These are phyloP conservation scores for Petrocephalus schoutedeni DNA, from an alignment of 2,797 vertebrate genomes.

Conservation along the genomic window DNA sequence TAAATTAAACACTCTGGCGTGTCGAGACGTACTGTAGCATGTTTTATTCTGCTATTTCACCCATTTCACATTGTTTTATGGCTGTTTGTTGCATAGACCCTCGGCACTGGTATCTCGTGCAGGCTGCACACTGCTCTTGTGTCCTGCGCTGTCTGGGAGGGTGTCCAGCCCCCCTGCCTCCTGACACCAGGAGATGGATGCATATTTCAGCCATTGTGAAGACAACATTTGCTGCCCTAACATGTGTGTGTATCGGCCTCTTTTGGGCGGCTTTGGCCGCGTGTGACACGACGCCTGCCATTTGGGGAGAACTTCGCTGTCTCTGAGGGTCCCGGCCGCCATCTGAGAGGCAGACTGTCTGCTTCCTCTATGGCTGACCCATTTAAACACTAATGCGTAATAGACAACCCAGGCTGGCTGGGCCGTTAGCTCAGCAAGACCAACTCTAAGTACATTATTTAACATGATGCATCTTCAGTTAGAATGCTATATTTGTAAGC, in stretches of 20 bases:
- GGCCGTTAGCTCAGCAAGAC: neutral
- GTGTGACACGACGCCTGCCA: neutral
- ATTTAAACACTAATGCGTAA: slow-evolving; percentile 56
- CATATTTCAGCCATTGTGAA: neutral
- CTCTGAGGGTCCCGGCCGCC: neutral
- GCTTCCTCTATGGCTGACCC: slow-evolving; percentile 55
- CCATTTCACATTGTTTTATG: neutral
- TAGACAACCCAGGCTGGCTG: slow-evolving; percentile 42
- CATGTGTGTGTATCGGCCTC: neutral
- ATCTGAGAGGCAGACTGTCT: slow-evolving; percentile 50
- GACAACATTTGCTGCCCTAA: neutral
- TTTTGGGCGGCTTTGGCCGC: neutral
- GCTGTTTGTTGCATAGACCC: neutral
- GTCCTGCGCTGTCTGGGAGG: neutral
- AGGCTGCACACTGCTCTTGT: neutral
- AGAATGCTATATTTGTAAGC: neutral
- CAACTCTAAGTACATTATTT: slow-evolving; percentile 1
- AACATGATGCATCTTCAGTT: neutral
- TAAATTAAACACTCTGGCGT: neutral
- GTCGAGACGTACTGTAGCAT: neutral
- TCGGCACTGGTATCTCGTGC: neutral
- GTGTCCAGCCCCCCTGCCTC: neutral
- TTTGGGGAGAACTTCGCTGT: neutral
- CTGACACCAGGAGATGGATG: neutral
- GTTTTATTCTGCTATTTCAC: neutral